phyloP scores from a whole-genome alignment of 2,888 invertebrate species.

The Mongoloraphidia duomilia region DNA sequence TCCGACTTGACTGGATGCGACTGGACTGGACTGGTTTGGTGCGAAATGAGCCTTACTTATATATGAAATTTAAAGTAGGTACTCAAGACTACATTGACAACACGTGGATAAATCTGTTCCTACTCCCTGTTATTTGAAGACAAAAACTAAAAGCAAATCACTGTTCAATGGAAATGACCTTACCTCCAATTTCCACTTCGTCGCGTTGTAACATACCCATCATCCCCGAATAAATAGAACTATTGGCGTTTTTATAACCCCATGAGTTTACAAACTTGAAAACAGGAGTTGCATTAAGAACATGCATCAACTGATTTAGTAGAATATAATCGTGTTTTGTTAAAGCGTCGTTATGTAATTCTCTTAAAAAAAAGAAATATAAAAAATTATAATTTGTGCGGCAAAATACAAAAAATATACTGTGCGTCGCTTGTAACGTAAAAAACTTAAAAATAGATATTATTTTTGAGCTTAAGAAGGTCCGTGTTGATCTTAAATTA shows the following conservation, averaged over 20 bases:
- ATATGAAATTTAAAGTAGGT: too few relatives aligned
- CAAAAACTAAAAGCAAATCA: neutral
- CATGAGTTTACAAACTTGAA: constrained; percentile 36
- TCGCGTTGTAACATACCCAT: constrained; percentile 37
- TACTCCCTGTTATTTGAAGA: too few relatives aligned
- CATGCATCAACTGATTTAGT: constrained; percentile 36
- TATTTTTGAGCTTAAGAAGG: too few relatives aligned
- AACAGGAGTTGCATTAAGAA: constrained; percentile 34
- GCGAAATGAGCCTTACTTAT: too few relatives aligned
- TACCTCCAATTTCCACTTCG: constrained; percentile 42
- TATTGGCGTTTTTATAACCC: constrained; percentile 36
- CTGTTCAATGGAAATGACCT: neutral
- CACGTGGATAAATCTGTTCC: too few relatives aligned
- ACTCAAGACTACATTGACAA: too few relatives aligned
- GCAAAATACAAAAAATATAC: too few relatives aligned
- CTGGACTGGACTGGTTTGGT: too few relatives aligned
- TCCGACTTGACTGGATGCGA: too few relatives aligned
- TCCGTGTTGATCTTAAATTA: too few relatives aligned
- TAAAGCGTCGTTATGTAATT: constrained; percentile 33
- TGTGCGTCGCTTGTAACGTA: too few relatives aligned
- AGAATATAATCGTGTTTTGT: constrained; percentile 42
- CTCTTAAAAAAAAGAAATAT: constrained; percentile 11
- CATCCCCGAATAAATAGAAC: constrained; percentile 40
- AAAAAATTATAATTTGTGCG: neutral
- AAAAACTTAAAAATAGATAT: too few relatives aligned